A percentile compares a stretch with the other conserved stretches of the same genome.
Evolutionary conservation across 1,140 invertebrate genomes (phyloP).

Genomic region (Calliopsis andreniformis): DNA sequence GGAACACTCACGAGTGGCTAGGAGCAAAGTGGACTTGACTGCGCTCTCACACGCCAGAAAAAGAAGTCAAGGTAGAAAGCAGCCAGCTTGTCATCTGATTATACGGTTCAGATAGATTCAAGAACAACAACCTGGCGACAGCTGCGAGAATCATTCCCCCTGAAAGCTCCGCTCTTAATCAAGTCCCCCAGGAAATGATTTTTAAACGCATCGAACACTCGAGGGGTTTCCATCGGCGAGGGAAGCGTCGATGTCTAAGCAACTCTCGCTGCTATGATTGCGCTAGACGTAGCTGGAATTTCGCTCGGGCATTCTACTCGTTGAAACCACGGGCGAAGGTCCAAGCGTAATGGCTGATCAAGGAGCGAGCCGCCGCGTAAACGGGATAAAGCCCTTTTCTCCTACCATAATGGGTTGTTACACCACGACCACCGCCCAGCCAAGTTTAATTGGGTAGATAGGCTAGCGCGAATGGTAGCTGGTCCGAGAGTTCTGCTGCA

Average conservation of each 20-base stretch:
- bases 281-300: not conserved
- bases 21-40: too few relatives aligned
- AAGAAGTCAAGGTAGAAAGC: not conserved
- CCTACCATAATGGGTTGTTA: constrained; percentile 24
- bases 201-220: not conserved
- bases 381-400: constrained; percentile 20
- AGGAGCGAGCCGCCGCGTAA: not conserved
- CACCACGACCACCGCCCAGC: not conserved
- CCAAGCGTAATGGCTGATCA: constrained; percentile 10
- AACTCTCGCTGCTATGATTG: not conserved
- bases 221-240: not conserved
- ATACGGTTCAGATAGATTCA: not conserved
- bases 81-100: not conserved
- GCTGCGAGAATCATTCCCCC: constrained; percentile 10
- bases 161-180: not conserved
- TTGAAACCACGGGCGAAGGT: constrained; percentile 8
- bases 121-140: not conserved
- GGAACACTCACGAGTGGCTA: too few relatives aligned
- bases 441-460: constrained; percentile 3
- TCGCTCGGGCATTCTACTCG: not conserved
- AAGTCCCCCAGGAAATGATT: not conserved
- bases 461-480: not conserved
- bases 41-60: too few relatives aligned
- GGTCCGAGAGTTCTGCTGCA: too few relatives aligned
- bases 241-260: not conserved